Conservation (phyloP, 2,888 invertebrate genomes). For the Linnaemya vulpina region DNA sequence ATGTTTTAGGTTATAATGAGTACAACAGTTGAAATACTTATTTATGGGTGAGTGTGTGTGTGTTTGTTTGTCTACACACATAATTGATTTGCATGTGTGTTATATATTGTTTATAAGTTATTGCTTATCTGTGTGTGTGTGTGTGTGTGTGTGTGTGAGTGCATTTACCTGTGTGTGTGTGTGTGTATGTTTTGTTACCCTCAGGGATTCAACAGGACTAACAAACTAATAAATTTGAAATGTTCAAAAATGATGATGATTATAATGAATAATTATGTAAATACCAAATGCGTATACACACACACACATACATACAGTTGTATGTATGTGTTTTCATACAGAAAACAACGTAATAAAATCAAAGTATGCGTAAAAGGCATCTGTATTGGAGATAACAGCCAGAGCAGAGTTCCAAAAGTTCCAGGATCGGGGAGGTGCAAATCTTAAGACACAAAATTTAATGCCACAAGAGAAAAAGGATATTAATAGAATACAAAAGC, state of each 20-base stretch:
- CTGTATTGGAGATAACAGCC: neutral
- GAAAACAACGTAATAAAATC: slow-evolving; percentile 34
- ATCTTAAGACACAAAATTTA: too few relatives aligned
- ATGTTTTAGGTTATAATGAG: slow-evolving; percentile 40
- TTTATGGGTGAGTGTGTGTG: slow-evolving; percentile 1
- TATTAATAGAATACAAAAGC: too few relatives aligned
- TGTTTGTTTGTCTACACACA: slow-evolving; percentile 19
- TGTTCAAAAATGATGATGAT: slow-evolving; percentile 67
- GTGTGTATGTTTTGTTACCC: slow-evolving; percentile 54
- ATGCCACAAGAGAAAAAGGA: too few relatives aligned
- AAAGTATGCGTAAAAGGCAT: neutral
- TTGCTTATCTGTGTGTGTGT: neutral
- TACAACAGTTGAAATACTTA: slow-evolving; percentile 41
- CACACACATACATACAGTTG: neutral
- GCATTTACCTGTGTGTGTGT: slow-evolving; percentile 5
- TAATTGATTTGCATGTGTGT: slow-evolving; percentile 53
- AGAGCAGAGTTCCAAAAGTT: neutral
- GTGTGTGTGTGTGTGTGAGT: neutral
- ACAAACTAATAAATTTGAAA: slow-evolving; percentile 69
- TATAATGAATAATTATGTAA: slow-evolving; percentile 68
- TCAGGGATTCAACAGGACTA: slow-evolving; percentile 64
- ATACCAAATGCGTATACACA: slow-evolving; percentile 11
- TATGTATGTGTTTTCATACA: slow-evolving; percentile 21
- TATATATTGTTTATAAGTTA: neutral
- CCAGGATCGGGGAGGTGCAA: neutral